Percentiles rank a stretch among this genome's conserved stretches.
Evolutionary conservation across 92 coral and sea anemone species (phyloP).

Genomic region (Hydrozoanthus gracilis): DNA sequence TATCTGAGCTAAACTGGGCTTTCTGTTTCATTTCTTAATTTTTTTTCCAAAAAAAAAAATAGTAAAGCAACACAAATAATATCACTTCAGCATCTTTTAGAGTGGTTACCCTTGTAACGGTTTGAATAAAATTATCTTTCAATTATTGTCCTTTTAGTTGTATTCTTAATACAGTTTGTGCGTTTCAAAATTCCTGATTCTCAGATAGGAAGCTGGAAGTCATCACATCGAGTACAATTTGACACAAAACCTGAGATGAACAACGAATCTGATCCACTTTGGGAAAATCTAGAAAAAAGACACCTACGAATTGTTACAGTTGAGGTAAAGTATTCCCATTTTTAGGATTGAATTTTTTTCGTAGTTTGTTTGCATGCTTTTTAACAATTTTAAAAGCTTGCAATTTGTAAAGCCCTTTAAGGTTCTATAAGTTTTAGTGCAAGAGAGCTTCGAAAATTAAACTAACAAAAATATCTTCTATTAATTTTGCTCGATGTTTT

Average conservation of each 20-base stretch:
- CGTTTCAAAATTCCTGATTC: background rate
- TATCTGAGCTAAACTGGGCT: background rate
- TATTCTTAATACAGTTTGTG: background rate
- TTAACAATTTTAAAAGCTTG: too few species aligned
- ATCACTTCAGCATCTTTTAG: background rate
- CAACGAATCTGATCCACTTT: background rate
- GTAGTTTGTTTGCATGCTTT: too few species aligned
- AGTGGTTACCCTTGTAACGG: too few species aligned
- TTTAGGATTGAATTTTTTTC: background rate
- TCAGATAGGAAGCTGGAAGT: conserved; percentile 1
- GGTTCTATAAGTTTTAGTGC: too few species aligned
- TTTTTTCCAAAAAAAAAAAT: too few species aligned
- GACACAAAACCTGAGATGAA: background rate
- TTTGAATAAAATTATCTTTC: too few species aligned
- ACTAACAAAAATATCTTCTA: too few species aligned
- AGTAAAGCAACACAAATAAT: background rate
- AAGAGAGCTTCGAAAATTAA: too few species aligned
- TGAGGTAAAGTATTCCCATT: background rate
- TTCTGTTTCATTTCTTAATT: background rate
- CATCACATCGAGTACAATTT: background rate
- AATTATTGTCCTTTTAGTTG: background rate
- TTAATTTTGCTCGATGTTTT: too few species aligned
- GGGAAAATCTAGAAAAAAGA: conserved; percentile 1
- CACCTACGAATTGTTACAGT: conserved; percentile 26
- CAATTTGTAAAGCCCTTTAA: too few species aligned